phyloP scores from a whole-genome alignment of 2,888 invertebrate genomes.

The Sinodicranocentrus sp. region DNA sequence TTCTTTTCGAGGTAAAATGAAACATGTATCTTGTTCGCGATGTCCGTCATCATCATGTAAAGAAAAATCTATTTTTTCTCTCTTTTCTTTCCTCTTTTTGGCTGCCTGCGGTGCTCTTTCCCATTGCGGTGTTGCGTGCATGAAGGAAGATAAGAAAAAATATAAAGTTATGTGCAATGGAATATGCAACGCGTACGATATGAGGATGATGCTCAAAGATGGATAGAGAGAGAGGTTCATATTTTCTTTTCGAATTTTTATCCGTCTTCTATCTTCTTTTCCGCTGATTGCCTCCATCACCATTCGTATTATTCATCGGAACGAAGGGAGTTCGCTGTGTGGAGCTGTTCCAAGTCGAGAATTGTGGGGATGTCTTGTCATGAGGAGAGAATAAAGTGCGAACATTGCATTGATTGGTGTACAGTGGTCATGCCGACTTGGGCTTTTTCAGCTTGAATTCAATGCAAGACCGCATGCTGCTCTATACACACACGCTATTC shows the following conservation, averaged over 20 bases:
- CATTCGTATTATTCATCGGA: neutral
- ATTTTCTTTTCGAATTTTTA: neutral
- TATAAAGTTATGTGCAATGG: constrained; percentile 9
- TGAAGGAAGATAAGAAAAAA: neutral
- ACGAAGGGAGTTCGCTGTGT: neutral
- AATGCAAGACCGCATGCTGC: constrained; percentile 4
- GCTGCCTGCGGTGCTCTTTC: constrained; percentile 36
- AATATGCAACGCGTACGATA: constrained; percentile 21
- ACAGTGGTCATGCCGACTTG: constrained; percentile 2
- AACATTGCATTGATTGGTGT: too few relatives aligned
- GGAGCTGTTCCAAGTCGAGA: too few relatives aligned
- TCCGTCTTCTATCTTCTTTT: constrained; percentile 1
- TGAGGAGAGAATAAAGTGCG: too few relatives aligned
- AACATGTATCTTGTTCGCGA: neutral
- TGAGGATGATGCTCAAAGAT: constrained; percentile 30
- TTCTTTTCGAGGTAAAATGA: neutral
- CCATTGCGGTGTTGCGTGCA: constrained; percentile 8
- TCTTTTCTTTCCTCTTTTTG: constrained; percentile 2
- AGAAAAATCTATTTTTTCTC: neutral
- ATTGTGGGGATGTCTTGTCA: too few relatives aligned
- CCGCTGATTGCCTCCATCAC: constrained; percentile 13
- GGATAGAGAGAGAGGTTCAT: neutral
- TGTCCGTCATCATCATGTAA: neutral
- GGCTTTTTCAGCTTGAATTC: neutral
- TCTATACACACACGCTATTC: neutral